Conservation (phyloP, 2,797 vertebrate species). For the Pampus argenteus region DNA sequence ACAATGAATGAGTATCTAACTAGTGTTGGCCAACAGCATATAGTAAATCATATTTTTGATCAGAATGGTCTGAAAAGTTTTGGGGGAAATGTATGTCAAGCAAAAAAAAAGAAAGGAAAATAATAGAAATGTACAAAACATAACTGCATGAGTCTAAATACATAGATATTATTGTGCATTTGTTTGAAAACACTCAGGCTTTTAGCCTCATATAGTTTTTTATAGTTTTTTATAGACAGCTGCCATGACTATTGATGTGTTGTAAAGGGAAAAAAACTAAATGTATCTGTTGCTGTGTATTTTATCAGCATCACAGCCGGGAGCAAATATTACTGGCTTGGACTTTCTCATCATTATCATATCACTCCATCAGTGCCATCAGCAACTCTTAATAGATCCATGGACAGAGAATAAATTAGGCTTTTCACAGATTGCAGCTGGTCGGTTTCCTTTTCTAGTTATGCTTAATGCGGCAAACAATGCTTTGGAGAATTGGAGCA, state of each 20-base stretch:
- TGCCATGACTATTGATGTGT: slow-evolving; percentile 11
- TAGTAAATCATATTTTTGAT: slow-evolving; percentile 14
- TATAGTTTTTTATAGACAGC: slow-evolving; percentile 1
- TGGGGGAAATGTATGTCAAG: too few relatives aligned
- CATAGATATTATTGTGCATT: not conserved
- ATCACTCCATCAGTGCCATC: slow-evolving; percentile 49
- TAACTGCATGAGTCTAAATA: too few relatives aligned
- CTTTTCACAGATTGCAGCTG: slow-evolving; percentile 31
- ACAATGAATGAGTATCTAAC: not conserved
- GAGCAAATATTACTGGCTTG: slow-evolving; percentile 42
- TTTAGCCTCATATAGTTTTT: not conserved
- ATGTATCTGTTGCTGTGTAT: slow-evolving; percentile 15
- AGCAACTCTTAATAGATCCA: slow-evolving; percentile 39
- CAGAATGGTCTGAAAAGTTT: too few relatives aligned
- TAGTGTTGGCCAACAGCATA: slow-evolving; percentile 6
- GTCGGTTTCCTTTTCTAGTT: slow-evolving; percentile 21
- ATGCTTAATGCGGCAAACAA: not conserved
- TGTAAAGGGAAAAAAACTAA: slow-evolving; percentile 19
- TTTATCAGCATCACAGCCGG: slow-evolving; percentile 53
- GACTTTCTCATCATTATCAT: slow-evolving; percentile 54
- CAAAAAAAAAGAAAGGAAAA: too few relatives aligned
- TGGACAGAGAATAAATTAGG: slow-evolving; percentile 13
- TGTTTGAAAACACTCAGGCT: not conserved
- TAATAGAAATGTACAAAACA: too few relatives aligned
- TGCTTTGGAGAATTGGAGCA: not conserved